Base-by-base conservation (phyloP, 2,113 vertebrate genomes). In the Serinus canaria region DNA sequence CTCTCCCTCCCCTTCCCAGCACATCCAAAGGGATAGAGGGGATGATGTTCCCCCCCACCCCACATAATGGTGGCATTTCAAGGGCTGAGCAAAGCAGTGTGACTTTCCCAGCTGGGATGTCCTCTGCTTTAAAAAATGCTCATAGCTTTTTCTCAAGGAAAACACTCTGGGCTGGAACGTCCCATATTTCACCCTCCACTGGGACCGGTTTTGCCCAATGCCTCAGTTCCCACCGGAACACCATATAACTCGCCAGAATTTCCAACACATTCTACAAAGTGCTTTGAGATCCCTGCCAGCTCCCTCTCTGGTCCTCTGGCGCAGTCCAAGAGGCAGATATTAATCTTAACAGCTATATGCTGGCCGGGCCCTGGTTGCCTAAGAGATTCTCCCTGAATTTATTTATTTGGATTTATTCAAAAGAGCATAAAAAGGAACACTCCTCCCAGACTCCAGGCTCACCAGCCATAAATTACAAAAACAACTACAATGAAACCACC, bases 361-460 rank as follows among this genome's bases (percentile, higher is more conserved):
- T 92, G 94, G 92, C 83, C 0, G 20, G 64, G 73, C 76, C 82
- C 73, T 81, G 88, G 95, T 95, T 96, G 95, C 90, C 95, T 95
- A 89, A 96, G 95, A 93, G 94, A 96, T 95, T 89, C 92, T 93
- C 94, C 80, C 90, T 96, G 92, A 88, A 96, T 94, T 96, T 96
- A 97, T 97, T 96, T 96, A 95, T 94, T 96, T 96, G 94, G 92
- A 94, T 92, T 97, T 96, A 97, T 91, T 95, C 94, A 97, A 95
- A 97, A 84, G 91, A 97, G 86, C 91, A 96, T 92, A 68, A 96
- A 95, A 94, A 95, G 83, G 89, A 95, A 69, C 91, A 94, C 87
- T 95, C 96, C 95, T 97, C 96, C 94, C 94, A 89, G 89, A 95
- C 94, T 95, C 62, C 87, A 91, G 95, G 83, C 94, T 96, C 96